A percentile compares a stretch with the other conserved stretches of the same genome.
These are phyloP conservation scores for Eublepharis macularius DNA, from an alignment of 2,113 vertebrate genomes.

Conservation along the genomic window DNA sequence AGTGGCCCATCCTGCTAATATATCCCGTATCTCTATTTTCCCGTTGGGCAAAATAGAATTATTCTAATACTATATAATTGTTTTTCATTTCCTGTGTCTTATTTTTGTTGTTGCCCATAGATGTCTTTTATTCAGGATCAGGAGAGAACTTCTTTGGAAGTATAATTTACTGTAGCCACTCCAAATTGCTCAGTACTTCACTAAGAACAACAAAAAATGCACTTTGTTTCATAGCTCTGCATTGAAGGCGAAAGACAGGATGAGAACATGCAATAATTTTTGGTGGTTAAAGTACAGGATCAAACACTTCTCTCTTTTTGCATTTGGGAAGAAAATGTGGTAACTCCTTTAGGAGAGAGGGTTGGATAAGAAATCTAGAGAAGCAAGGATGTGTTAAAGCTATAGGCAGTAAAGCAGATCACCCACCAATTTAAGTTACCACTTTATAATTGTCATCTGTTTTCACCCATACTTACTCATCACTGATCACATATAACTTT, in stretches of 20 bases:
- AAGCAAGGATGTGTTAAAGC: neutral
- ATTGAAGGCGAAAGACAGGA: neutral
- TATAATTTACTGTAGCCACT: constrained; percentile 58
- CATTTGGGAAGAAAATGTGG: neutral
- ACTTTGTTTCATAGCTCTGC: constrained; percentile 55
- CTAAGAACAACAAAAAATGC: constrained; percentile 52
- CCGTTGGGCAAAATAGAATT: constrained; percentile 71
- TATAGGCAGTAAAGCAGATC: neutral
- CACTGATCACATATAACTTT: neutral
- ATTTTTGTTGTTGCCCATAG: constrained; percentile 59
- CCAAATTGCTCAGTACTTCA: constrained; percentile 62
- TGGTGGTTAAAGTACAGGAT: neutral
- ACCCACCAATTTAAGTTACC: neutral
- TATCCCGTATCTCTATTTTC: constrained; percentile 68
- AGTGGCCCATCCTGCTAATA: constrained; percentile 67
- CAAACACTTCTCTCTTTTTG: neutral
- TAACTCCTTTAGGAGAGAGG: too few species aligned
- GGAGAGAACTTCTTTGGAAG: constrained; percentile 58
- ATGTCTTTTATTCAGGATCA: constrained; percentile 64
- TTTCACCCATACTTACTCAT: neutral
- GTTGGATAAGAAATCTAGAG: neutral
- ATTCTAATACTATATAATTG: constrained; percentile 72
- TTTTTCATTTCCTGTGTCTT: constrained; percentile 70
- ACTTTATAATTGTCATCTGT: neutral
- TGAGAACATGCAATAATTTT: neutral